phyloP scores from a whole-genome alignment of 2,797 vertebrate genomes.

The Heterohyrax brucei region DNA sequence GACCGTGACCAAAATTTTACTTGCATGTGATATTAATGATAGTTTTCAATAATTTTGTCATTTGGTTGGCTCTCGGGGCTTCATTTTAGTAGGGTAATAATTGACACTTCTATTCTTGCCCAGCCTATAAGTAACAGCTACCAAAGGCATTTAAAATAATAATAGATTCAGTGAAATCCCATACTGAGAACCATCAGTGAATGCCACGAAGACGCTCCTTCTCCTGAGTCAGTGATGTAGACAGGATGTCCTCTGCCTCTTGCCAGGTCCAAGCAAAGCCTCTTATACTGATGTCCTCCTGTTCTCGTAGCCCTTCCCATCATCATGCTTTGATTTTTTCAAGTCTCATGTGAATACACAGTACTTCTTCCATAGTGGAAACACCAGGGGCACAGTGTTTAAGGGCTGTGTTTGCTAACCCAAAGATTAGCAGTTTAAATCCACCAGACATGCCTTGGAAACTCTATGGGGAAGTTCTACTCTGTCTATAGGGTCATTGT shows the following conservation, averaged over 20 bases:
- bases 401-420: too few relatives aligned
- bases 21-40: too few relatives aligned
- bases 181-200: conserved; percentile 42
- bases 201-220: not conserved
- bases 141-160: conserved; percentile 37
- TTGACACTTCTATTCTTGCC: conserved; percentile 1
- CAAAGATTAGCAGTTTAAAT: too few relatives aligned
- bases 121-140: not conserved
- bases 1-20: too few relatives aligned
- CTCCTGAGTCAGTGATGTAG: not conserved
- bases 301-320: conserved; percentile 20
- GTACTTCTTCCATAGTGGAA: not conserved
- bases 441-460: too few relatives aligned
- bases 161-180: conserved; percentile 53
- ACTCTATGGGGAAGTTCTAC: too few relatives aligned
- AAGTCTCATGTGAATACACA: conserved; percentile 37
- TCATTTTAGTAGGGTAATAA: conserved; percentile 56
- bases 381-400: too few relatives aligned
- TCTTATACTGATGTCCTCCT: conserved; percentile 36
- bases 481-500: too few relatives aligned
- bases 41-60: too few relatives aligned
- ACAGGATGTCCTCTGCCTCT: not conserved
- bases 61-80: not conserved
- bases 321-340: conserved; percentile 19
- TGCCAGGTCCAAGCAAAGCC: conserved; percentile 5